phyloP scores from a whole-genome alignment of 2,888 invertebrate species.

The Idaea straminata region DNA sequence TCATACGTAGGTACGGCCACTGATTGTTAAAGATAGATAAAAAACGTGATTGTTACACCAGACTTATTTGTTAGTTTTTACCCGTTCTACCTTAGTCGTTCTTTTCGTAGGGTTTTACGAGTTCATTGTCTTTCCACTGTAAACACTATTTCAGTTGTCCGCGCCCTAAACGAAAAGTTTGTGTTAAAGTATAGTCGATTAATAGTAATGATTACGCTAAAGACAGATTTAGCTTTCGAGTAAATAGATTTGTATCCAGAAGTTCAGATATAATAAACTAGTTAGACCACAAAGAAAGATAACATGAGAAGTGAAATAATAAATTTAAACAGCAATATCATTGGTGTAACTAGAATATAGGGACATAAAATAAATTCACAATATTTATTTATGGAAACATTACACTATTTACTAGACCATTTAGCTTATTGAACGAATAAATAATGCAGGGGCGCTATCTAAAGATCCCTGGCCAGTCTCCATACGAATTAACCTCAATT shows the following conservation, averaged over 20 bases:
- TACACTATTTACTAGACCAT: conserved; percentile 56
- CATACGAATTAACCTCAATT: conserved; percentile 79
- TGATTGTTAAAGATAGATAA: conserved; percentile 17
- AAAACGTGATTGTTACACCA: conserved; percentile 20
- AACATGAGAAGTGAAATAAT: conserved; percentile 7
- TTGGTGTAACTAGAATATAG: conserved; percentile 20
- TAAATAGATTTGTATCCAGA: conserved; percentile 5
- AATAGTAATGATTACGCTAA: conserved; percentile 36
- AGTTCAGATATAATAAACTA: conserved; percentile 3
- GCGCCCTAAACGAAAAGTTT: conserved; percentile 48
- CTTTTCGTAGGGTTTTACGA: conserved; percentile 66
- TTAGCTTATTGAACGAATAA: conserved; percentile 73
- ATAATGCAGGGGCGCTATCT: conserved; percentile 71
- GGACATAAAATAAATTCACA: conserved; percentile 37
- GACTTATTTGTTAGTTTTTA: conserved; percentile 22
- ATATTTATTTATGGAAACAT: conserved; percentile 43
- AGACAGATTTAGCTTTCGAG: conserved; percentile 21
- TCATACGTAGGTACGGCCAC: background rate
- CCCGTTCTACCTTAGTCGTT: conserved; percentile 37
- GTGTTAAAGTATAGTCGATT: conserved; percentile 47
- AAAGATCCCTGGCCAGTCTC: conserved; percentile 74
- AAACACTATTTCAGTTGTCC: conserved; percentile 62
- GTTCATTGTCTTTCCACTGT: conserved; percentile 73
- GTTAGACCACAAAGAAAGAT: conserved; percentile 10
- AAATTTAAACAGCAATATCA: conserved; percentile 2